Evolutionary conservation across 1,140 invertebrate species (phyloP), one percentile per base, ranked within the genome.

Genomic region (Heliconius himera): DNA sequence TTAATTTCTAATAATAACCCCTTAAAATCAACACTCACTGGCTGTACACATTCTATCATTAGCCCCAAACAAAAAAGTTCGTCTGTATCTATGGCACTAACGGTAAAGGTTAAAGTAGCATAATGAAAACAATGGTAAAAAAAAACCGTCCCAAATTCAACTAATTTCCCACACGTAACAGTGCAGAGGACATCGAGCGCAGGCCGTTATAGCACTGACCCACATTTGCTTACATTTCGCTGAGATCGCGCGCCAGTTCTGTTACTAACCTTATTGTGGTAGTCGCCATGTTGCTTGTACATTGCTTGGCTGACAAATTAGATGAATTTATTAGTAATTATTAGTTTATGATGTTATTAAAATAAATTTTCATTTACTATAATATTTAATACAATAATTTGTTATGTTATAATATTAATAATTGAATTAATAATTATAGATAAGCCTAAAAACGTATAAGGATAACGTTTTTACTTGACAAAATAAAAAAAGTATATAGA

Each of bases 141-240:
- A 87, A 92, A 92, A 46, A 13, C 89, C 86, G 91, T 92, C 92
- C 93, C 91, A 92, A 94, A 94, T 94, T 93, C 91, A 89, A 94
- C 92, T 91, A 92, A 93, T 94, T 94, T 94, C 93, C 91, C 93
- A 94, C 93, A 94, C 93, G 93, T 94, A 93, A 94, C 90, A 91
- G 93, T 94, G 93, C 93, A 91, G 91, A 91, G 93, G 90, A 87
- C 89, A 94, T 89, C 86, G 88, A 92, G 93, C 89, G 90, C 93
- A 87, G 80, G 89, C 93, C 93, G 93, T 94, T 94, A 94, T 93
- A 90, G 90, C 91, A 93, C 89, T 93, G 91, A 93, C 93, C 91
- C 82, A 94, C 90, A 90, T 90, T 87, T 80, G 76, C 86, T 84
- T 82, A 87, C 85, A 88, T 91, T 92, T 90, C 89, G 91, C 90